Conservation (phyloP, 2,797 vertebrate genomes). For the Tragopan temminckii region DNA sequence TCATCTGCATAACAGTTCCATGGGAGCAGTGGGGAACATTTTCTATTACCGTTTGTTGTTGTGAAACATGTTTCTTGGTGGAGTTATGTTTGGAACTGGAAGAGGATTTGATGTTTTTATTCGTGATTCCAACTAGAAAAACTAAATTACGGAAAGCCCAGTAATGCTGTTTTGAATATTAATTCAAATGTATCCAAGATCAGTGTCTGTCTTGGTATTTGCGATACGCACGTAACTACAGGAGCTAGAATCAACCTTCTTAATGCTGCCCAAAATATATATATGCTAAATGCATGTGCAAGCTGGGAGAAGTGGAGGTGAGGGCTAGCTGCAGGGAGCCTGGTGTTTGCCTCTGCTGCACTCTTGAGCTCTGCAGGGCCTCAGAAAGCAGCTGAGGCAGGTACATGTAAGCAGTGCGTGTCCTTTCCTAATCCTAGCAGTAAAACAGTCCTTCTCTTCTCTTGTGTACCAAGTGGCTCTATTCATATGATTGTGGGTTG, state of each 20-base stretch:
- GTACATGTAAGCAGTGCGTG: background rate
- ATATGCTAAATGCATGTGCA: background rate
- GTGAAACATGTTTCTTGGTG: constrained; percentile 48
- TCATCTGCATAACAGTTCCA: constrained; percentile 70
- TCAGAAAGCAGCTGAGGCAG: background rate
- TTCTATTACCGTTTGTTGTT: constrained; percentile 67
- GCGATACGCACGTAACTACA: background rate
- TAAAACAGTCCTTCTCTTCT: background rate
- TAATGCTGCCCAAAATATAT: background rate
- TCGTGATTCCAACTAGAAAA: background rate
- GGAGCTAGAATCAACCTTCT: background rate
- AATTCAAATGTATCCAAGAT: background rate
- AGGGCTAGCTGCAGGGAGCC: background rate
- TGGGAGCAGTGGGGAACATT: constrained; percentile 65
- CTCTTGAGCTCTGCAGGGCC: background rate
- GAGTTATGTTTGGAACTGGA: constrained; percentile 30
- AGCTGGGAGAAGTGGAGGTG: background rate
- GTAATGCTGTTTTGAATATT: background rate
- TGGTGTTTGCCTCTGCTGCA: rapidly evolving
- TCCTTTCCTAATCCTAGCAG: background rate
- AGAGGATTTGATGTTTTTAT: constrained; percentile 10
- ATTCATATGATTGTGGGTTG: background rate
- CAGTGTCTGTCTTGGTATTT: background rate
- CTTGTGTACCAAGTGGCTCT: background rate
- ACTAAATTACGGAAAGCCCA: background rate